These are phyloP conservation scores for Daboia siamensis DNA, from an alignment of 2,113 vertebrate species.

Conservation along the genomic window DNA sequence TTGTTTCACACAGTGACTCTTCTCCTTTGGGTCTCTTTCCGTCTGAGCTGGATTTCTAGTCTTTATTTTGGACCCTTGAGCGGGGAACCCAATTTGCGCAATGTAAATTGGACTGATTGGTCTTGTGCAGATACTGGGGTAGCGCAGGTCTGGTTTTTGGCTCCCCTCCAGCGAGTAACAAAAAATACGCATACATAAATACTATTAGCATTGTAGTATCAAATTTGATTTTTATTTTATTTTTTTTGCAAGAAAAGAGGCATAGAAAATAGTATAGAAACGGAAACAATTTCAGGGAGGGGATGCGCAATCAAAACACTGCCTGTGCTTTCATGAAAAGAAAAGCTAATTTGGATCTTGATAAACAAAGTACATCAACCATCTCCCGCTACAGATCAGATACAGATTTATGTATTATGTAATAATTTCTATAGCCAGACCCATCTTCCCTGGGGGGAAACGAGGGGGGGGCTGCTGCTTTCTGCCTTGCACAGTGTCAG, in stretches of 20 bases:
- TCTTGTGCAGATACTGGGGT: not conserved
- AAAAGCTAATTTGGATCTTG: not conserved
- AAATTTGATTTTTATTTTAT: not conserved
- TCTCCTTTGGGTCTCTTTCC: not conserved
- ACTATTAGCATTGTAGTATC: not conserved
- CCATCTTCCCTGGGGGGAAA: not conserved
- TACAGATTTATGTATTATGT: not conserved
- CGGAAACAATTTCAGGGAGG: not conserved
- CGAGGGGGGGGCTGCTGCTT: not conserved
- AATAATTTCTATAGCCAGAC: not conserved
- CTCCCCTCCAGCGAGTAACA: not conserved
- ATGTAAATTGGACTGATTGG: not conserved
- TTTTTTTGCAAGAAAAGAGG: not conserved
- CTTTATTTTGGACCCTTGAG: not conserved
- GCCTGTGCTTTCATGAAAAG: not conserved
- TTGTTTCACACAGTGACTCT: fast-evolving
- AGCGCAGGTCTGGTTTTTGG: not conserved
- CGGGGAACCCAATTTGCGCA: not conserved
- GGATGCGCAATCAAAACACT: not conserved
- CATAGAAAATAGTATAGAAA: not conserved
- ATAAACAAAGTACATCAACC: not conserved
- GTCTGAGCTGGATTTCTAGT: not conserved
- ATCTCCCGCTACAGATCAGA: not conserved
- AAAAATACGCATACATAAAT: not conserved
- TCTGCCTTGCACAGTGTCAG: not conserved